Percentiles rank a stretch among this genome's conserved stretches.
Evolutionary conservation across 2,797 vertebrate genomes (phyloP).

Genomic region (Gadopsis bispinosus): DNA sequence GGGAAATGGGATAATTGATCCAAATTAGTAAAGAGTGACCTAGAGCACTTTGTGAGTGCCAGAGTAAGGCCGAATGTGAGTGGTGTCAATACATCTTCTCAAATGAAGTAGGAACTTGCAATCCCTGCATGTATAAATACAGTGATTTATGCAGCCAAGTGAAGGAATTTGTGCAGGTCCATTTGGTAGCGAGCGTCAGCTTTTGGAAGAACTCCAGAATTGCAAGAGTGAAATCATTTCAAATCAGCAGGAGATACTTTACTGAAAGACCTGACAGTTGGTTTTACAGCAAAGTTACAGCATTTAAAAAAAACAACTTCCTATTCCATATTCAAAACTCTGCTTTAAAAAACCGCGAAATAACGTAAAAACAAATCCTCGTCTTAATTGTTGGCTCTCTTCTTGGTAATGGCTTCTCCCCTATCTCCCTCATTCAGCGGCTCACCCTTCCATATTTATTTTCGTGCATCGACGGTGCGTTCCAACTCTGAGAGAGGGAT

Average conservation of each 20-base stretch:
- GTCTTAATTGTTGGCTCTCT: slow-evolving; percentile 31
- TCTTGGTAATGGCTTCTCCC: slow-evolving; percentile 44
- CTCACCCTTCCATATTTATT: slow-evolving; percentile 76
- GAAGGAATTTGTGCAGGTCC: slow-evolving; percentile 20
- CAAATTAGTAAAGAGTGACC: slow-evolving; percentile 82
- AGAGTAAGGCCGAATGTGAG: slow-evolving; percentile 58
- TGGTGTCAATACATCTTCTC: slow-evolving; percentile 64
- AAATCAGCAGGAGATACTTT: slow-evolving; percentile 16
- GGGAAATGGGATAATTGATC: slow-evolving; percentile 83
- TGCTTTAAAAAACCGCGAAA: background rate
- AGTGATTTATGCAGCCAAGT: slow-evolving; percentile 20
- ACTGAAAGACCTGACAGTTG: background rate
- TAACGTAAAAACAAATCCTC: background rate
- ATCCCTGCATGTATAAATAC: slow-evolving; percentile 51
- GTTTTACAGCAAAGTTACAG: slow-evolving; percentile 4
- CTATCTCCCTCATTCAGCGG: slow-evolving; percentile 45
- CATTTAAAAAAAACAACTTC: background rate
- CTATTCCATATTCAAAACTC: background rate
- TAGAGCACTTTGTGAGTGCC: slow-evolving; percentile 57
- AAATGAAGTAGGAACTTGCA: slow-evolving; percentile 60
- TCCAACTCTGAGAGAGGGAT: slow-evolving; percentile 67
- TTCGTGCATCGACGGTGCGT: slow-evolving; percentile 67
- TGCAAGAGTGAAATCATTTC: background rate
- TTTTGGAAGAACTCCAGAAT: slow-evolving; percentile 11
- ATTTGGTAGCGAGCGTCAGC: slow-evolving; percentile 14